Evolutionary conservation across 2,797 vertebrate species (phyloP).

Genomic region (Eidolon dupreanum): DNA sequence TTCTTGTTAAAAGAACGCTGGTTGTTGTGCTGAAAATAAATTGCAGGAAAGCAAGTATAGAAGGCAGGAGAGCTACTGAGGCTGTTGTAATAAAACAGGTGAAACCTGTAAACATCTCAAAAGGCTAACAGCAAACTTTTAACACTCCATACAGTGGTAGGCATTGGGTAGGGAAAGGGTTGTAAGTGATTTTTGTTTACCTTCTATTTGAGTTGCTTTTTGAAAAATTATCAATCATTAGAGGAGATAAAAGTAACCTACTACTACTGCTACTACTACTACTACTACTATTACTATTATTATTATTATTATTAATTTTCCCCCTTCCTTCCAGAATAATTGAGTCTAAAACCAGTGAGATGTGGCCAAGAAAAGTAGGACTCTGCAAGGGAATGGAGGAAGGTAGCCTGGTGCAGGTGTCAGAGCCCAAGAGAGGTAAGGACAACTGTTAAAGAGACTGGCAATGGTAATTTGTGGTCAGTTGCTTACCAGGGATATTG

Average conservation of each 20-base stretch:
- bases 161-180: not conserved
- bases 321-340: not conserved
- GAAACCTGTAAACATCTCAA: not conserved
- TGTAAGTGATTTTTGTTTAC: not conserved
- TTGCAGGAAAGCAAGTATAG: not conserved
- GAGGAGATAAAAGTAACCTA: not conserved
- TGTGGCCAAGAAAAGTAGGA: not conserved
- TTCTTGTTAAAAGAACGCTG: not conserved
- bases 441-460: not conserved
- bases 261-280: not conserved
- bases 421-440: not conserved
- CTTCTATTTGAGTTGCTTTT: not conserved
- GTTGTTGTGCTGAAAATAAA: not conserved
- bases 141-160: not conserved
- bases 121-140: not conserved
- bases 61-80: not conserved
- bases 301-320: not conserved
- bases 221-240: not conserved
- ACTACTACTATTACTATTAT: not conserved
- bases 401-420: not conserved
- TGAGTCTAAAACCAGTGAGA: not conserved
- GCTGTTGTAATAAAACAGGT: not conserved
- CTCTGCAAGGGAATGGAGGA: not conserved
- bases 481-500: not conserved
- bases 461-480: not conserved